phyloP scores from a whole-genome alignment of 2,113 vertebrate genomes.

The Protobothrops mucrosquamatus region DNA sequence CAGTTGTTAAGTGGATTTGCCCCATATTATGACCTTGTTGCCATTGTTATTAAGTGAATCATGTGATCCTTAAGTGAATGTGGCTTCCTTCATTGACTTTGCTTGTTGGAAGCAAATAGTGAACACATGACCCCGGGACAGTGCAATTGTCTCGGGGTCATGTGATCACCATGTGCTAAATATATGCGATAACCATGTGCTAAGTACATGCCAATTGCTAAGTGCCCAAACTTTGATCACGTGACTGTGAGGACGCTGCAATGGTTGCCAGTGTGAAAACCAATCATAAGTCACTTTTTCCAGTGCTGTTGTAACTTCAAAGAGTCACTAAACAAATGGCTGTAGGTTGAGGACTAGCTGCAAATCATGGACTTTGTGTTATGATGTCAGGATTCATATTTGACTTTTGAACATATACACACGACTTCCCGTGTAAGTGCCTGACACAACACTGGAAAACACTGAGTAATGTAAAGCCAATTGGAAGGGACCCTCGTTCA shows the following conservation, averaged over 20 bases:
- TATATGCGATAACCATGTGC: too few relatives aligned
- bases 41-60: background rate
- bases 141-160: too few relatives aligned
- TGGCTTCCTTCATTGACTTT: too few relatives aligned
- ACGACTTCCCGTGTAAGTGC: background rate
- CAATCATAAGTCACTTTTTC: too few relatives aligned
- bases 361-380: background rate
- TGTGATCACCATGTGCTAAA: too few relatives aligned
- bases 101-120: background rate
- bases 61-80: background rate
- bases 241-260: too few relatives aligned
- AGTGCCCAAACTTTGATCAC: too few relatives aligned
- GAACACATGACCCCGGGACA: background rate
- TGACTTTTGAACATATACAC: background rate
- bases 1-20: background rate
- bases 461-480: background rate
- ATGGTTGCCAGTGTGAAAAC: too few relatives aligned
- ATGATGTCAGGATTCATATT: background rate
- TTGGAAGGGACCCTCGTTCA: background rate
- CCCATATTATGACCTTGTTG: background rate
- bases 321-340: background rate
- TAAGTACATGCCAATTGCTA: too few relatives aligned
- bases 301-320: background rate
- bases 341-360: background rate
- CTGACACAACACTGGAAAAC: background rate